Conservation (phyloP, 2,888 invertebrate species). For the Melieria crassipennis region DNA sequence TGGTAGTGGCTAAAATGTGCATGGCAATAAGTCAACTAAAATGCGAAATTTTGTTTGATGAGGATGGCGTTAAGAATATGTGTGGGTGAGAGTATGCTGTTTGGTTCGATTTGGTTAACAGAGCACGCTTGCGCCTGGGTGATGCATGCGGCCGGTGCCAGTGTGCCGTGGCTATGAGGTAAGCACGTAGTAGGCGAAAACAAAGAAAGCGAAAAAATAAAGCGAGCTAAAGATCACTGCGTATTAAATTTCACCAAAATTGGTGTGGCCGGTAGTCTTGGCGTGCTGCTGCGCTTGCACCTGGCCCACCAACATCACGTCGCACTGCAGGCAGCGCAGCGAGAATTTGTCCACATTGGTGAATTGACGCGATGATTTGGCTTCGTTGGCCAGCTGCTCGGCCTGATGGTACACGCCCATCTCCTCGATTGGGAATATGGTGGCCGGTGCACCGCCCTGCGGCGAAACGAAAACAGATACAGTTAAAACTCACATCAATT, state of each 20-base stretch:
- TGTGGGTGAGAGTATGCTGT: not conserved
- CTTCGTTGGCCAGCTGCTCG: slow-evolving; percentile 85
- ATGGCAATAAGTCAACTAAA: slow-evolving; percentile 3
- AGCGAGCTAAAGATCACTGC: slow-evolving; percentile 47
- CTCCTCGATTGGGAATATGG: slow-evolving; percentile 83
- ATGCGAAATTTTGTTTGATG: slow-evolving; percentile 7
- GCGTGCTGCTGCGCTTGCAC: slow-evolving; percentile 87
- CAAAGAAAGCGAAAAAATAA: slow-evolving; percentile 59
- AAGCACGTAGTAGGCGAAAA: slow-evolving; percentile 56
- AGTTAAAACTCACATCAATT: not conserved
- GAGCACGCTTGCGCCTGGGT: not conserved
- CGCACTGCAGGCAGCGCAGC: slow-evolving; percentile 84
- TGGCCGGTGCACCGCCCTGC: slow-evolving; percentile 79
- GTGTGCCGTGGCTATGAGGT: slow-evolving; percentile 19
- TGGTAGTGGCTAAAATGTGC: not conserved
- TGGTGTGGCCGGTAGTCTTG: slow-evolving; percentile 81
- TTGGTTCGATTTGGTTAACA: not conserved
- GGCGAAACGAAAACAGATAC: slow-evolving; percentile 28
- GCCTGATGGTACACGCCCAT: slow-evolving; percentile 80
- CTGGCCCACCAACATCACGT: slow-evolving; percentile 80
- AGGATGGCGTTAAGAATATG: not conserved
- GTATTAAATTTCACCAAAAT: slow-evolving; percentile 80
- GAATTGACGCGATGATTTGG: slow-evolving; percentile 87
- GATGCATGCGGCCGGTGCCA: not conserved
- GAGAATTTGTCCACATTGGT: slow-evolving; percentile 91